Conservation (phyloP, 2,888 invertebrate species). For the Himalopsyche anomala region DNA sequence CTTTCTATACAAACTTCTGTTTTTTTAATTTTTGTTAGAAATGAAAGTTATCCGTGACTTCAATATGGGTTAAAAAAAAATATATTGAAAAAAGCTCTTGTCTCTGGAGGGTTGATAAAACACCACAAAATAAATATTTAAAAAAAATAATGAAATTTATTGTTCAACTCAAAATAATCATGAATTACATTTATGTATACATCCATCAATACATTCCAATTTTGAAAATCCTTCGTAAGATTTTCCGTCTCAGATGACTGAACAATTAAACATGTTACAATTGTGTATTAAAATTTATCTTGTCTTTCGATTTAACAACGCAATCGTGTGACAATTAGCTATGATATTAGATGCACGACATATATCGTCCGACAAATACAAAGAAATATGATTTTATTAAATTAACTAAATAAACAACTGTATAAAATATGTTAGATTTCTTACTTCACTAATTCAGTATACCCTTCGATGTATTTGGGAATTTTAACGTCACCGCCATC, state of each 20-base stretch:
- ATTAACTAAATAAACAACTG: not conserved
- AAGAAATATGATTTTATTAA: not conserved
- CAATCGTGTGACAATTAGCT: not conserved
- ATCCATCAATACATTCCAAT: not conserved
- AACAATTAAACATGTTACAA: not conserved
- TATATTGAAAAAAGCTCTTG: too few relatives aligned
- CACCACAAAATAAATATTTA: too few relatives aligned
- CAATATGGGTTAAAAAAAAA: too few relatives aligned
- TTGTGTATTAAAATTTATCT: not conserved
- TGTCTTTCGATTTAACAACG: not conserved
- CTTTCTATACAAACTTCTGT: too few relatives aligned
- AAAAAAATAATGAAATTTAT: too few relatives aligned
- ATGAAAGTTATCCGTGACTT: too few relatives aligned
- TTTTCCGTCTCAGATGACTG: not conserved
- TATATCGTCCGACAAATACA: not conserved
- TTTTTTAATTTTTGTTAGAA: too few relatives aligned
- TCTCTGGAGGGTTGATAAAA: too few relatives aligned
- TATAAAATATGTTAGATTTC: slow-evolving; percentile 67
- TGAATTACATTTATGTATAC: not conserved
- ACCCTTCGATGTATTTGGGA: slow-evolving; percentile 85
- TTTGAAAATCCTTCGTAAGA: not conserved
- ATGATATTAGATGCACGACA: not conserved
- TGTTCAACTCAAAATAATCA: too few relatives aligned
- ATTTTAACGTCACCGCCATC: slow-evolving; percentile 85
- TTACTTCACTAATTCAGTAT: slow-evolving; percentile 90